Evolutionary conservation across 2,113 vertebrate species (phyloP).

Genomic region (Cichladusa arquata): DNA sequence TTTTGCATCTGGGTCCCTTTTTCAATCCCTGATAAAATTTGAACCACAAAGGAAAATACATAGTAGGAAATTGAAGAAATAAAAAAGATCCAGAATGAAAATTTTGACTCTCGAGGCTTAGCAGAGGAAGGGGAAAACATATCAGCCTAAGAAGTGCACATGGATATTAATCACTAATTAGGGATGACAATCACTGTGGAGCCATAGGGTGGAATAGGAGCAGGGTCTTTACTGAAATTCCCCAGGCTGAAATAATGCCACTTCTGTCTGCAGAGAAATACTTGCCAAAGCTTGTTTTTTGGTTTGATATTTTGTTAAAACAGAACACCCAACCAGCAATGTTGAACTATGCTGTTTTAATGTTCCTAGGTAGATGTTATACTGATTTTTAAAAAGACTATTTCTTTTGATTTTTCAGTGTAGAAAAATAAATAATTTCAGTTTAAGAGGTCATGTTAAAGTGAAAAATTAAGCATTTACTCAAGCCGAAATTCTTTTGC

Average conservation of each 20-base stretch:
- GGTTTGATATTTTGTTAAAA: background rate
- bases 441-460: background rate
- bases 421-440: background rate
- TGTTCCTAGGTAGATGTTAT: background rate
- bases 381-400: background rate
- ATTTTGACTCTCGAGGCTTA: background rate
- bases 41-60: background rate
- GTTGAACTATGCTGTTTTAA: background rate
- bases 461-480: background rate
- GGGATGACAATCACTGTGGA: background rate
- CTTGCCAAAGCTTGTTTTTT: background rate
- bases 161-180: background rate
- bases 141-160: background rate
- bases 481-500: background rate
- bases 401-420: background rate
- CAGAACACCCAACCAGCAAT: rapidly evolving
- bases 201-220: background rate
- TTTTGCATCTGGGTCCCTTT: background rate
- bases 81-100: background rate
- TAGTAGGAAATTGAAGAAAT: background rate
- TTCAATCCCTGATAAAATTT: background rate
- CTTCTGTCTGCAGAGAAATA: background rate
- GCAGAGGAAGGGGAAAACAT: background rate
- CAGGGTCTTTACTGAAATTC: background rate
- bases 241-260: background rate